A percentile compares a stretch with the other conserved stretches of the same genome.
phyloP scores from a whole-genome alignment of 2,113 vertebrate genomes.

The Isurus oxyrinchus region DNA sequence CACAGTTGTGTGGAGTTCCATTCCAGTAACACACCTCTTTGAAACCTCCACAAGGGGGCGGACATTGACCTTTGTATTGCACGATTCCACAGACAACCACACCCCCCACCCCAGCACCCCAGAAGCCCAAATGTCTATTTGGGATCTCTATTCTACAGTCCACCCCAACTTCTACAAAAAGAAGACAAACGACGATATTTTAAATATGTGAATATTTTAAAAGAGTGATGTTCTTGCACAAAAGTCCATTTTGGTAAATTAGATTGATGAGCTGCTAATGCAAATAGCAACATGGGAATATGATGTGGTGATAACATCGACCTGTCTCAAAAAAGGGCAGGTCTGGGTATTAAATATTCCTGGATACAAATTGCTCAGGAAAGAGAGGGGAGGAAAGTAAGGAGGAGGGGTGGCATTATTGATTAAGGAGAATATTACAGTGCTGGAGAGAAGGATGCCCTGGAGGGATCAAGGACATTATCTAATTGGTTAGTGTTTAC shows the following conservation, averaged over 20 bases:
- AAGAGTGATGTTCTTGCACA: background rate
- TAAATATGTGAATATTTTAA: background rate
- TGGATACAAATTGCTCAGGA: background rate
- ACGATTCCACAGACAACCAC: background rate
- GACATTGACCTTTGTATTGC: background rate
- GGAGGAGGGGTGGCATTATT: background rate
- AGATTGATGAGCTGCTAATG: background rate
- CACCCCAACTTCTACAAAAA: background rate
- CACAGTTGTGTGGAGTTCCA: background rate
- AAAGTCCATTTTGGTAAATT: background rate
- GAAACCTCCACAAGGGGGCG: background rate
- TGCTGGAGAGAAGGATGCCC: background rate
- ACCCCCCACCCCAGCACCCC: background rate
- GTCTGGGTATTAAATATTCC: background rate
- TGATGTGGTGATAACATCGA: background rate
- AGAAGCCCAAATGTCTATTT: background rate
- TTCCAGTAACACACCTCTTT: background rate
- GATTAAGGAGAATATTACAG: background rate
- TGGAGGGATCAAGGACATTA: background rate
- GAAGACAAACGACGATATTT: background rate
- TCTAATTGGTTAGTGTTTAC: background rate
- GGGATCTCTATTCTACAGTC: background rate
- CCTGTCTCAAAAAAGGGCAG: background rate
- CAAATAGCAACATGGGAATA: background rate
- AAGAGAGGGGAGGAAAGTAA: background rate